Conservation (phyloP, 2,113 vertebrate species). For the Albula goreensis region DNA sequence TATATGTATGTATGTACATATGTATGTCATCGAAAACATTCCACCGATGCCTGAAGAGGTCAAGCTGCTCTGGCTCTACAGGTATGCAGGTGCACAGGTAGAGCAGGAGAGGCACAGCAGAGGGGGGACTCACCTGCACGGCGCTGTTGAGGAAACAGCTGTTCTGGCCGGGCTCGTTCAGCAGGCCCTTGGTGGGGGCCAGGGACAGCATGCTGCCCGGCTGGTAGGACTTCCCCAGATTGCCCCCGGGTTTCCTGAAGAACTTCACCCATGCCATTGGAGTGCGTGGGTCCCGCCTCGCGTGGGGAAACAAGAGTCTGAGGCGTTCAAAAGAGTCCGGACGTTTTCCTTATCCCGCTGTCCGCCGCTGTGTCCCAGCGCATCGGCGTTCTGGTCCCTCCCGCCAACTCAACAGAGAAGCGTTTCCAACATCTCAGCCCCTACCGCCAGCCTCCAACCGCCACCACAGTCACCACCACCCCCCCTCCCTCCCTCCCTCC, state of each 20-base stretch:
- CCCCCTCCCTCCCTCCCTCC: background rate
- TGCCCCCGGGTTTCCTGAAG: conserved; percentile 85
- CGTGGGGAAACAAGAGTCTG: conserved; percentile 30
- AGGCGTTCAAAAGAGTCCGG: conserved; percentile 34
- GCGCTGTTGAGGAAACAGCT: conserved; percentile 99
- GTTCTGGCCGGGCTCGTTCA: conserved; percentile 97
- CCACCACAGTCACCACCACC: no score
- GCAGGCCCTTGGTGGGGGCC: conserved; percentile 91
- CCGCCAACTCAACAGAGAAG: conserved; percentile 37
- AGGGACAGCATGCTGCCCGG: conserved; percentile 92
- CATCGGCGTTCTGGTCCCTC: conserved; percentile 55
- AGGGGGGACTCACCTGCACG: conserved; percentile 82
- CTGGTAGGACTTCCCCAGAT: conserved; percentile 89
- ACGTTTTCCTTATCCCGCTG: conserved; percentile 60
- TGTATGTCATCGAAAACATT: background rate
- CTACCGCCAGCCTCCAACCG: background rate
- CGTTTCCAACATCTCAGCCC: conserved; percentile 4
- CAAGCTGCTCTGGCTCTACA: background rate
- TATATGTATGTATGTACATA: no score
- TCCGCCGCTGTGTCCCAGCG: conserved; percentile 51
- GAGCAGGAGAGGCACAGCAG: background rate
- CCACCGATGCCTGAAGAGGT: background rate
- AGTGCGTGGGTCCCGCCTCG: conserved; percentile 48
- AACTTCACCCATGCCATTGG: conserved; percentile 96
- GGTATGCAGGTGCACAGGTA: background rate